Conservation (phyloP, 1,140 invertebrate genomes). For the Drosophila nikananu region DNA sequence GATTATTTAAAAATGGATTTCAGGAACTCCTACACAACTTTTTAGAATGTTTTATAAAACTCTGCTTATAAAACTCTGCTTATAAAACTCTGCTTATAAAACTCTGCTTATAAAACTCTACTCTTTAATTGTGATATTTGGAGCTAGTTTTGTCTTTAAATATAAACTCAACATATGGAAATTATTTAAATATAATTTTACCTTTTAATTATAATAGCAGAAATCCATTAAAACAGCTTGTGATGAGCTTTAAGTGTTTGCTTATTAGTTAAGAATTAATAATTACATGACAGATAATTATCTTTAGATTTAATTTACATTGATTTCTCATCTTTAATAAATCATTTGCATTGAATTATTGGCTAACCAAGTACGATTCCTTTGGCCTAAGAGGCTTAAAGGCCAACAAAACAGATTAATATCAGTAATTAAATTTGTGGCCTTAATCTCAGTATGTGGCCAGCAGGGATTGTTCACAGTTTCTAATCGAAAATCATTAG, state of each 20-base stretch:
- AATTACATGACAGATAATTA: background rate
- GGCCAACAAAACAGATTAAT: slow-evolving; percentile 10
- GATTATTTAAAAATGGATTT: background rate
- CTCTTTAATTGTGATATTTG: background rate
- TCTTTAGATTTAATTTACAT: background rate
- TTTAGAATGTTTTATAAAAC: too few species aligned
- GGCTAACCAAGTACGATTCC: background rate
- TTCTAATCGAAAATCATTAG: slow-evolving; percentile 83
- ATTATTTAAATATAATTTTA: background rate
- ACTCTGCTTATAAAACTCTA: too few species aligned
- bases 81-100: too few species aligned
- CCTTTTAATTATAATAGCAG: background rate
- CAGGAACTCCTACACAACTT: too few species aligned
- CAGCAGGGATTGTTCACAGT: slow-evolving; percentile 45
- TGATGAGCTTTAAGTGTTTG: background rate
- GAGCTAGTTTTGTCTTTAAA: background rate
- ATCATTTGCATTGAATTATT: background rate
- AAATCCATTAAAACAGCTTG: background rate
- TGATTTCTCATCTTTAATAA: background rate
- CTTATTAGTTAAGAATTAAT: background rate
- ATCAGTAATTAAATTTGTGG: slow-evolving; percentile 5
- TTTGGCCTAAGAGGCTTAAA: background rate
- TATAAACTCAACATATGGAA: background rate
- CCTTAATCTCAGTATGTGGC: slow-evolving; percentile 44
- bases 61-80: too few species aligned